These are phyloP conservation scores for Pteria penguin DNA, from an alignment of 2,888 invertebrate species.

Conservation along the genomic window DNA sequence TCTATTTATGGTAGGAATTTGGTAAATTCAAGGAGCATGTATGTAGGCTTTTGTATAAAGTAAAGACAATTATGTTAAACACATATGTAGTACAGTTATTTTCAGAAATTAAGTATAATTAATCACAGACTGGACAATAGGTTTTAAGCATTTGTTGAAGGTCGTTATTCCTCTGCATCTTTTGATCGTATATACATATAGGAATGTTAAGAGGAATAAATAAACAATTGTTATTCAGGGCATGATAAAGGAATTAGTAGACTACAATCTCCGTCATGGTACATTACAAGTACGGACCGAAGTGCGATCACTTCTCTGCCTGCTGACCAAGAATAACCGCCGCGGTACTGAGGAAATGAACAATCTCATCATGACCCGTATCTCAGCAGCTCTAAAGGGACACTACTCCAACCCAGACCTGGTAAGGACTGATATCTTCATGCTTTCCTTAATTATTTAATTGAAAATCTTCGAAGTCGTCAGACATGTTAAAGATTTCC, in stretches of 20 bases:
- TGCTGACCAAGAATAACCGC: constrained; percentile 92
- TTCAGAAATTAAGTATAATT: no score
- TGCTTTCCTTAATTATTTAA: no score
- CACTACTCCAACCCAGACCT: constrained; percentile 85
- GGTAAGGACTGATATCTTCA: constrained; percentile 52
- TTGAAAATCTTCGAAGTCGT: background rate
- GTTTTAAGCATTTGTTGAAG: no score
- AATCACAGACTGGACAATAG: no score
- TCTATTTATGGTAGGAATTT: no score
- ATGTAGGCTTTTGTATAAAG: no score
- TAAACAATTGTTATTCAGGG: constrained; percentile 84
- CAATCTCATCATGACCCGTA: constrained; percentile 89
- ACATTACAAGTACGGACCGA: constrained; percentile 89
- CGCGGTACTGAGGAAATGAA: constrained; percentile 91
- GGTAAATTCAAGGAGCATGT: no score
- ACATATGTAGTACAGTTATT: no score
- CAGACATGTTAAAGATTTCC: background rate
- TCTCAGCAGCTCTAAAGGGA: constrained; percentile 83
- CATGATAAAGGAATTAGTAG: constrained; percentile 92
- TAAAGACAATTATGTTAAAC: no score
- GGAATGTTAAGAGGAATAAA: no score
- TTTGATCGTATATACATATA: no score
- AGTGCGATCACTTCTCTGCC: constrained; percentile 92
- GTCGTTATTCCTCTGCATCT: no score
- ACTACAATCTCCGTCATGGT: constrained; percentile 93